These are phyloP conservation scores for Pteronura brasiliensis DNA, from an alignment of 2,113 vertebrate species.

Conservation along the genomic window DNA sequence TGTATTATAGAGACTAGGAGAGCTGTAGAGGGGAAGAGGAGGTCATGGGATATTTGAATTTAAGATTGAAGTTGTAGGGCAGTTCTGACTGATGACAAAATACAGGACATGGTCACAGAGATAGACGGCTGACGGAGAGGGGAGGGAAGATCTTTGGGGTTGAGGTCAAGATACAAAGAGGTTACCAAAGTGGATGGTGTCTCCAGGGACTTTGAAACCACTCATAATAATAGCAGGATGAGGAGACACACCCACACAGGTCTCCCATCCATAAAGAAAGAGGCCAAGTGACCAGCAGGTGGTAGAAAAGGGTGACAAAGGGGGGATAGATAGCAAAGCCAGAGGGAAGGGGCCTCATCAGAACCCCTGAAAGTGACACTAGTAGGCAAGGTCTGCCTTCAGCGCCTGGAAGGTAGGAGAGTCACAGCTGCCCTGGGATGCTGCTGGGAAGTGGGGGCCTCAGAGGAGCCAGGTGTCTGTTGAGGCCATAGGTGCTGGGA, in stretches of 20 bases:
- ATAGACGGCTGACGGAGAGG: accelerated
- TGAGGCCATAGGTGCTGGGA: too few relatives aligned
- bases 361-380: too few relatives aligned
- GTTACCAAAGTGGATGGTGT: not conserved
- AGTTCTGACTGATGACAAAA: not conserved
- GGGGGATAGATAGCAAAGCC: accelerated
- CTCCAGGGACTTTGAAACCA: not conserved
- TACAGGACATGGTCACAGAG: not conserved
- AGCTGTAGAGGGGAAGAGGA: not conserved
- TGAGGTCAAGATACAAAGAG: not conserved
- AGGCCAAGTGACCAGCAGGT: not conserved
- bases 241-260: not conserved
- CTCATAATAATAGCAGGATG: not conserved
- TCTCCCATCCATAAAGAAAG: not conserved
- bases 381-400: accelerated
- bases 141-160: not conserved
- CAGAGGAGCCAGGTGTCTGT: not conserved
- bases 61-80: not conserved
- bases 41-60: too few relatives aligned
- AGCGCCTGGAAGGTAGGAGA: not conserved
- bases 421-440: too few relatives aligned
- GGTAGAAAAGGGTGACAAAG: not conserved
- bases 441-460: not conserved
- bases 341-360: accelerated
- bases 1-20: not conserved